phyloP scores from a whole-genome alignment of 2,113 vertebrate species.

The Zosterops borbonicus region DNA sequence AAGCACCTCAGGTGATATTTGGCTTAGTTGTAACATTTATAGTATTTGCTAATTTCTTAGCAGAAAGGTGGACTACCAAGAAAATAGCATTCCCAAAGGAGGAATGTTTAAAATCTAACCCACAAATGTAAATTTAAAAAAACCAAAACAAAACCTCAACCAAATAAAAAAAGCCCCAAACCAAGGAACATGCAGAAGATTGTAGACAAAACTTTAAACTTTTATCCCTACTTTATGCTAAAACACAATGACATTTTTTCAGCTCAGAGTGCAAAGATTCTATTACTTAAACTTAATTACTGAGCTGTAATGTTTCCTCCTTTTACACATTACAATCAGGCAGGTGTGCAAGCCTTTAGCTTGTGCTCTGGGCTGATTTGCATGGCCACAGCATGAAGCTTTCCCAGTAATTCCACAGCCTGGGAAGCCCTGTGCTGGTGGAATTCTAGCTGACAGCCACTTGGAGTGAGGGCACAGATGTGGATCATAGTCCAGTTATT shows the following conservation, averaged over 20 bases:
- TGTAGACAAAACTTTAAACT: background rate
- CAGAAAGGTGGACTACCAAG: background rate
- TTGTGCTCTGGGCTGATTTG: rapidly evolving
- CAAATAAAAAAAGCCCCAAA: background rate
- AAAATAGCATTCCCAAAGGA: background rate
- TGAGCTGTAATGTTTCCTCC: background rate
- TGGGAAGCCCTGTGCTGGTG: background rate
- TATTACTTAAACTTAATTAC: background rate
- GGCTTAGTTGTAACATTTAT: constrained; percentile 46
- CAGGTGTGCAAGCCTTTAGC: background rate
- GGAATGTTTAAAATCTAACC: background rate
- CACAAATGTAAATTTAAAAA: background rate
- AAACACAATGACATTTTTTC: background rate
- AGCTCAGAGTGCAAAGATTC: background rate
- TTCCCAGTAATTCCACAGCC: rapidly evolving
- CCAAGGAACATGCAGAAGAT: background rate
- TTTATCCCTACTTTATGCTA: background rate
- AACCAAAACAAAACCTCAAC: background rate
- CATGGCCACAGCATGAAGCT: background rate
- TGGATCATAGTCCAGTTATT: background rate
- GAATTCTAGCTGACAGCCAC: background rate
- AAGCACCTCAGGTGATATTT: constrained; percentile 5
- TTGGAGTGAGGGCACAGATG: background rate
- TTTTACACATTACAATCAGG: rapidly evolving
- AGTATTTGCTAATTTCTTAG: constrained; percentile 31